Conservation (phyloP, 2,113 vertebrate species). For the Catharus bicknelli region DNA sequence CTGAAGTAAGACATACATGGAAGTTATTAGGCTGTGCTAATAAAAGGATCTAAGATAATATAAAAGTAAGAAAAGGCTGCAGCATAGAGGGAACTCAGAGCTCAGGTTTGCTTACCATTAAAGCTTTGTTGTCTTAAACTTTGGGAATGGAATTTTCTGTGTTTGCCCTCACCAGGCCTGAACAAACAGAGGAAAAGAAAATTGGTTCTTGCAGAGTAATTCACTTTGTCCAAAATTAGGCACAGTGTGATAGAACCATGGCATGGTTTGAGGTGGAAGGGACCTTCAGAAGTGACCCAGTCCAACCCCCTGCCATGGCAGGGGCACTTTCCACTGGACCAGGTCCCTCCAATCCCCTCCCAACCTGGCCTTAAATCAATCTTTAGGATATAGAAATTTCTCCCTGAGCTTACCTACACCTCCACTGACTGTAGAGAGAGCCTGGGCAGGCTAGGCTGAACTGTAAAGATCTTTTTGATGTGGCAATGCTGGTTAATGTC, state of each 20-base stretch:
- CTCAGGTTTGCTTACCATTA: not conserved
- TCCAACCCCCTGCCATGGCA: not conserved
- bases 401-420: not conserved
- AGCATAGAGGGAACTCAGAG: not conserved
- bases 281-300: not conserved
- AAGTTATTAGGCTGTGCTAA: not conserved
- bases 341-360: not conserved
- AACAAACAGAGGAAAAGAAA: not conserved
- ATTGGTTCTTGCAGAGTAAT: not conserved
- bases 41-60: not conserved
- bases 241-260: fast-evolving
- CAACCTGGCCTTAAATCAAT: not conserved
- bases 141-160: not conserved
- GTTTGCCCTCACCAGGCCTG: not conserved
- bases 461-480: not conserved
- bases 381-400: not conserved
- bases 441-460: not conserved
- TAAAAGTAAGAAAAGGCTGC: not conserved
- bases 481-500: not conserved
- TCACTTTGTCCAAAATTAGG: not conserved
- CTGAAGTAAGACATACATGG: not conserved
- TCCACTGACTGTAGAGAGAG: not conserved
- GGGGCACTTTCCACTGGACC: not conserved
- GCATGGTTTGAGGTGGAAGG: not conserved
- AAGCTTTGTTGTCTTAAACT: not conserved